A percentile compares a stretch with the other conserved stretches of the same genome.
These are phyloP conservation scores for Spodoptera exigua DNA, from an alignment of 2,888 invertebrate genomes.

Conservation along the genomic window DNA sequence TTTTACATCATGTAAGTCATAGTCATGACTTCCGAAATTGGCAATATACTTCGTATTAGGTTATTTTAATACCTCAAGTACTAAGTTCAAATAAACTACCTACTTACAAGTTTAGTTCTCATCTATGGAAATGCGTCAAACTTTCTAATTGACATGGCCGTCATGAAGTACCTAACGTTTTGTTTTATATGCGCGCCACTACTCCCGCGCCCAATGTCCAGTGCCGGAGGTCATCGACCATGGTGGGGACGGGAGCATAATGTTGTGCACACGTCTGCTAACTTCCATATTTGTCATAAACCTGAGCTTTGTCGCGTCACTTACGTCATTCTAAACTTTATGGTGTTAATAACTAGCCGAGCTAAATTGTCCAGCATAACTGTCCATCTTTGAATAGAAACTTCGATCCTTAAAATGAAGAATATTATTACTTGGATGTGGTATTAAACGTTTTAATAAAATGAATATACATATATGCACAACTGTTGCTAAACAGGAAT, in stretches of 20 bases:
- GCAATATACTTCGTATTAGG: too few relatives aligned
- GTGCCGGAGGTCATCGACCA: conserved; percentile 79
- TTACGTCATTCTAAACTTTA: conserved; percentile 54
- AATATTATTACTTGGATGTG: too few relatives aligned
- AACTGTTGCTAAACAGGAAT: too few relatives aligned
- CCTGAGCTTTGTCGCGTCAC: conserved; percentile 46
- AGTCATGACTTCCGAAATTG: too few relatives aligned
- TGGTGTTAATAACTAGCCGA: conserved; percentile 2
- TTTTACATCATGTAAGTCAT: neutral
- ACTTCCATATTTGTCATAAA: conserved; percentile 53
- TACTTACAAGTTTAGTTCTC: conserved; percentile 4
- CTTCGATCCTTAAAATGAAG: too few relatives aligned
- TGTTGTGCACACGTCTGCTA: conserved; percentile 48
- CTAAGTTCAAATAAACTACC: neutral
- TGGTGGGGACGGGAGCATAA: conserved; percentile 61
- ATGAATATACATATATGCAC: too few relatives aligned
- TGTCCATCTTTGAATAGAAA: too few relatives aligned
- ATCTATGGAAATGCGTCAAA: conserved; percentile 9
- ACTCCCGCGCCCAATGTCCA: conserved; percentile 74
- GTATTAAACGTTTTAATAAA: too few relatives aligned
- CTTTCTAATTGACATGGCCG: conserved; percentile 47
- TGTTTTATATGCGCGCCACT: conserved; percentile 76
- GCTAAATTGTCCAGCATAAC: too few relatives aligned
- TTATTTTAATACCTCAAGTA: too few relatives aligned
- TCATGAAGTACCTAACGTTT: conserved; percentile 52